Evolutionary conservation across 2,113 vertebrate species (phyloP).

Genomic region (Anoplopoma fimbria): DNA sequence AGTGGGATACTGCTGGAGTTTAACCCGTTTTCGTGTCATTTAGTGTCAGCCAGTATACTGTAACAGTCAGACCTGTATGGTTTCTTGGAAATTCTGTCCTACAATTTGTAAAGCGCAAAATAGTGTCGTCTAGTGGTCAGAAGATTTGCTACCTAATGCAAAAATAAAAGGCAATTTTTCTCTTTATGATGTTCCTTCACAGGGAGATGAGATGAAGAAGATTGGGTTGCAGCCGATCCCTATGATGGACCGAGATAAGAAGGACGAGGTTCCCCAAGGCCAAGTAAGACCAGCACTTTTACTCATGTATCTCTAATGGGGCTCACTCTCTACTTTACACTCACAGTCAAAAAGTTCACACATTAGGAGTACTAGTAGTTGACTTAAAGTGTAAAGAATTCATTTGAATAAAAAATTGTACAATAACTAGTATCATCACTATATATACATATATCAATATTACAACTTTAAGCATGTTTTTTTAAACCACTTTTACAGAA

Average conservation of each 20-base stretch:
- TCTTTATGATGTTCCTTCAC: constrained; percentile 16
- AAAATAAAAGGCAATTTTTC: constrained; percentile 9
- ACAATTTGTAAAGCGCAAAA: constrained; percentile 23
- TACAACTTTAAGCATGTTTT: neutral
- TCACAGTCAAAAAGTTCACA: neutral
- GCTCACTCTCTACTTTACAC: neutral
- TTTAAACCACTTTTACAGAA: neutral
- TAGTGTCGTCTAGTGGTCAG: constrained; percentile 18
- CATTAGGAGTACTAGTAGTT: neutral
- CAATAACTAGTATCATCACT: neutral
- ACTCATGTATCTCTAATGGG: neutral
- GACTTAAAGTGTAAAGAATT: neutral
- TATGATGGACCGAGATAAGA: constrained; percentile 99
- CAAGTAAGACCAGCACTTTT: constrained; percentile 85
- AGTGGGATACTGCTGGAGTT: constrained; percentile 52
- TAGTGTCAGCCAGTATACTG: constrained; percentile 32
- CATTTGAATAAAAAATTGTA: neutral
- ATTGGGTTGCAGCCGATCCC: constrained; percentile 96
- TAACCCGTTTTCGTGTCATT: constrained; percentile 52
- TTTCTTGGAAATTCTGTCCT: constrained; percentile 24
- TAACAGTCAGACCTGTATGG: constrained; percentile 35
- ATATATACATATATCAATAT: neutral
- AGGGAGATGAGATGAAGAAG: constrained; percentile 99
- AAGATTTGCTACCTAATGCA: constrained; percentile 17
- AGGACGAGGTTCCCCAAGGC: constrained; percentile 95